These are phyloP conservation scores for Chaetophractus vellerosus DNA, from an alignment of 2,797 vertebrate genomes.

Conservation along the genomic window DNA sequence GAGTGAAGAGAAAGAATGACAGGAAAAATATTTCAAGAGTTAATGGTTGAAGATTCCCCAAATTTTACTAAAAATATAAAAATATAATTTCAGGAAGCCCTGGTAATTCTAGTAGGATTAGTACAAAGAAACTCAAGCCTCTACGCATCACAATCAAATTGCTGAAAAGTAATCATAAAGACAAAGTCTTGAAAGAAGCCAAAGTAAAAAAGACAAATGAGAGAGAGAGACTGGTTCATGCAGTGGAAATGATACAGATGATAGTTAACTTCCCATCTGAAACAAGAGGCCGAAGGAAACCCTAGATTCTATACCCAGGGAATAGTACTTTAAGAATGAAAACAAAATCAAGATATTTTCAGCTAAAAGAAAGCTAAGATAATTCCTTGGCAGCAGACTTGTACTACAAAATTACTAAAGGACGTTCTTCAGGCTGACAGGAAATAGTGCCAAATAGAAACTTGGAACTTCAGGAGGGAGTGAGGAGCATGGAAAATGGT, in stretches of 20 bases:
- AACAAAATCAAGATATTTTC: neutral
- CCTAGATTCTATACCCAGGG: neutral
- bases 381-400: neutral
- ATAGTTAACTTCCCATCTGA: no score
- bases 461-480: neutral
- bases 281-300: neutral
- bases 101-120: neutral
- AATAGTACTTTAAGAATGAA: neutral
- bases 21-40: neutral
- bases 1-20: neutral
- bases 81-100: neutral
- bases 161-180: neutral
- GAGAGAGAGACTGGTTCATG: no score
- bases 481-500: no score
- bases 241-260: no score
- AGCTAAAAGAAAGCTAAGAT: neutral
- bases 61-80: neutral
- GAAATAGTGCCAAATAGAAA: neutral
- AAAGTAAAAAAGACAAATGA: neutral
- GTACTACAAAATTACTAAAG: neutral
- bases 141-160: neutral
- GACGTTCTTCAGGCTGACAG: neutral
- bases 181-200: neutral
- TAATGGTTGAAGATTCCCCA: neutral
- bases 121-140: neutral